Percentiles rank a stretch among this genome's conserved stretches.
phyloP scores from a whole-genome alignment of 2,797 vertebrate genomes.

The Rhabdophis nuchalis region DNA sequence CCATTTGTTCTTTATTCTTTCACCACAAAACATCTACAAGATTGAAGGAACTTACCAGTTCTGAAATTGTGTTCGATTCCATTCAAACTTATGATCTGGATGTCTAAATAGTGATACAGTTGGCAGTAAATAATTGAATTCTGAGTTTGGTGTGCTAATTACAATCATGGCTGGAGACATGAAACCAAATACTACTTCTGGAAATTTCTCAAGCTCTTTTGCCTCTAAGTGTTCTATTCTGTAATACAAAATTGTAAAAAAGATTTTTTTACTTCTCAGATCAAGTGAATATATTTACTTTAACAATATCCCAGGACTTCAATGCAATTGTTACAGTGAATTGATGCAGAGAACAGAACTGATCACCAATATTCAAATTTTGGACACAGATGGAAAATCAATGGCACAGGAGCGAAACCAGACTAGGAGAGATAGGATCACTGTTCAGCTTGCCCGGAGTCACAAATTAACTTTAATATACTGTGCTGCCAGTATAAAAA shows the following conservation, averaged over 20 bases:
- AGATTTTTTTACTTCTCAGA: not conserved
- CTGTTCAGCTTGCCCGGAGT: not conserved
- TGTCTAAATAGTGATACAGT: conserved; percentile 76
- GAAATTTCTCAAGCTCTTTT: conserved; percentile 79
- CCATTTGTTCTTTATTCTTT: not conserved
- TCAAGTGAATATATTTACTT: not conserved
- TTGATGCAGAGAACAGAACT: not conserved
- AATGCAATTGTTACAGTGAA: not conserved
- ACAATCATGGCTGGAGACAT: conserved; percentile 81
- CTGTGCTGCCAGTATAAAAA: not conserved
- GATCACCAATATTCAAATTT: not conserved
- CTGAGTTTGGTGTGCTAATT: conserved; percentile 90
- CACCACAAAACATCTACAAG: rapidly evolving
- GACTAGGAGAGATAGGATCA: not conserved
- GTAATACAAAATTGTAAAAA: conserved; percentile 29
- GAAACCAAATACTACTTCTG: conserved; percentile 88
- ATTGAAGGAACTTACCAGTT: conserved; percentile 76
- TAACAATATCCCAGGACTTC: not conserved
- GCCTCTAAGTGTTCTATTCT: conserved; percentile 90
- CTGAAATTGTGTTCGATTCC: conserved; percentile 85
- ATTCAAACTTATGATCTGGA: conserved; percentile 93
- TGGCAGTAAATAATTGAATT: conserved; percentile 85
- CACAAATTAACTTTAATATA: not conserved
- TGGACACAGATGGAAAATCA: not conserved
- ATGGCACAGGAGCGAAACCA: not conserved